Conservation (phyloP, 2,113 vertebrate species). For the Xerus inauris region DNA sequence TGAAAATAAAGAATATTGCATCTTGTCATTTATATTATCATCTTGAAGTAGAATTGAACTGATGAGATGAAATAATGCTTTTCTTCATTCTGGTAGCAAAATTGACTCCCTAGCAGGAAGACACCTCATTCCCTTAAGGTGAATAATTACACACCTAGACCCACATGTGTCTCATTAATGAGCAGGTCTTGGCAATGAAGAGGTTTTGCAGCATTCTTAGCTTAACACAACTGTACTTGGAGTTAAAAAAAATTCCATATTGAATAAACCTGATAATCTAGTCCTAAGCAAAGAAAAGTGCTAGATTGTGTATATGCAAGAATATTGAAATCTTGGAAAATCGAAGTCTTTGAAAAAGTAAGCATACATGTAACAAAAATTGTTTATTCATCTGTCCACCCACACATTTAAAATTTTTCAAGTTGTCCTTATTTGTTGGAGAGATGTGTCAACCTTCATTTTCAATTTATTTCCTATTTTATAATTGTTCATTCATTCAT, state of each 20-base stretch:
- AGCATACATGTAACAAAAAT: not conserved
- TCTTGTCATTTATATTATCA: slow-evolving; percentile 4
- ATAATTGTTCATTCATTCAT: not conserved
- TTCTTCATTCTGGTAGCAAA: slow-evolving; percentile 37
- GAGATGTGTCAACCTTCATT: not conserved
- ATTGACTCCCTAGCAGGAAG: slow-evolving; percentile 55
- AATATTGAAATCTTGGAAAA: not conserved
- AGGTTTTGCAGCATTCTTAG: slow-evolving; percentile 59
- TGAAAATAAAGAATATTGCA: not conserved
- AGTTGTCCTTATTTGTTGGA: slow-evolving; percentile 3
- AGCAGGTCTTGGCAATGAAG: slow-evolving; percentile 50
- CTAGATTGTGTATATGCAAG: not conserved
- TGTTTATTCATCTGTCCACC: not conserved
- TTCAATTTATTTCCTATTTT: not conserved
- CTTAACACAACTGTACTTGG: slow-evolving; percentile 47
- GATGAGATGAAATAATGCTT: slow-evolving; percentile 34
- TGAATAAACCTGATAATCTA: slow-evolving; percentile 51
- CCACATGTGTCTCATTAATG: slow-evolving; percentile 69
- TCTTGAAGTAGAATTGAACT: slow-evolving; percentile 32
- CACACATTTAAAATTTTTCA: not conserved
- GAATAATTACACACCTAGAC: slow-evolving; percentile 62
- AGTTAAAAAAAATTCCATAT: slow-evolving; percentile 50
- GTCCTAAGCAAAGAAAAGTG: not conserved
- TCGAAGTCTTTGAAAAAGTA: not conserved
- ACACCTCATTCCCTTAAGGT: slow-evolving; percentile 59